These are phyloP conservation scores for Nephrotoma appendiculata DNA, from an alignment of 2,888 invertebrate genomes.

Conservation along the genomic window DNA sequence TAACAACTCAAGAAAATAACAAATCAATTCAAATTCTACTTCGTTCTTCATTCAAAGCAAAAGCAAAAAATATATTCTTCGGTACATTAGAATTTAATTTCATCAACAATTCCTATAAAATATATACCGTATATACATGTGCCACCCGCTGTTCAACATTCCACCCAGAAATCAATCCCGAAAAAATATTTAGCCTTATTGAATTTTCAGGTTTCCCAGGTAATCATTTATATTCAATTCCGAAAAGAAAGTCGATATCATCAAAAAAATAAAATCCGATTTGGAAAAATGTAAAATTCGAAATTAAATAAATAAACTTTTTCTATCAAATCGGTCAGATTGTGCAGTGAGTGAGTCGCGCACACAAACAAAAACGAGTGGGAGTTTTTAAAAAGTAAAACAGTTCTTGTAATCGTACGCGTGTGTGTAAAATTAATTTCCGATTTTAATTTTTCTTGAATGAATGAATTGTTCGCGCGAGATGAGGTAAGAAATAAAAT, in stretches of 20 bases:
- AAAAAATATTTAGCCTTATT: background rate
- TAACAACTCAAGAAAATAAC: background rate
- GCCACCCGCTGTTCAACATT: background rate
- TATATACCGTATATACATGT: too few relatives aligned
- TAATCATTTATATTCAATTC: background rate
- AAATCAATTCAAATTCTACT: background rate
- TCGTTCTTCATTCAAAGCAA: background rate
- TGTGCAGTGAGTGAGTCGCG: background rate
- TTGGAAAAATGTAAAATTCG: background rate
- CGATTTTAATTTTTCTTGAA: background rate
- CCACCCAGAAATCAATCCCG: background rate
- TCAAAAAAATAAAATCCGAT: background rate
- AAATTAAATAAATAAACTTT: background rate
- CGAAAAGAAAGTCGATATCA: background rate
- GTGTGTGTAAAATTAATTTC: background rate
- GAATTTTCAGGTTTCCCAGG: background rate
- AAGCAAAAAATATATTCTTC: background rate
- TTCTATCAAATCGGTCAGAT: background rate
- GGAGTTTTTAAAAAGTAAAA: background rate
- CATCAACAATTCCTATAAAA: background rate
- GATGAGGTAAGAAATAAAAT: background rate
- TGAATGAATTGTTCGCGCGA: background rate
- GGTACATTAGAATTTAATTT: background rate
- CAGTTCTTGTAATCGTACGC: too few relatives aligned
- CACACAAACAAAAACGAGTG: background rate